Percentiles rank a stretch among this genome's conserved stretches.
Conservation (phyloP, 2,113 vertebrate genomes). For the Phalacrocorax pelagicus region DNA sequence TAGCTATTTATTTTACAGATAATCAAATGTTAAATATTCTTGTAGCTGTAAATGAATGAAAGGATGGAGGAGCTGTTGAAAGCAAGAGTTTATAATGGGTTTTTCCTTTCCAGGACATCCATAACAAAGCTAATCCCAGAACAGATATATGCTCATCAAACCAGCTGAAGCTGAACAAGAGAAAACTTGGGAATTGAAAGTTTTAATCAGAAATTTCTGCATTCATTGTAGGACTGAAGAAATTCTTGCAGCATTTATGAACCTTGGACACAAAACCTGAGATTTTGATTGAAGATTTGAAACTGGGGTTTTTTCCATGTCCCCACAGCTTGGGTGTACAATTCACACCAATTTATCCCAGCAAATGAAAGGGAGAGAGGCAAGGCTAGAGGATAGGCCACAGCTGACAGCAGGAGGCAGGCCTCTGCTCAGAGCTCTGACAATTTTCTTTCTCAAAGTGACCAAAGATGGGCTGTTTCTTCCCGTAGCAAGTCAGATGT, state of each 20-base stretch:
- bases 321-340: neutral
- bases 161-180: neutral
- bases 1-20: neutral
- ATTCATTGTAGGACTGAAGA: neutral
- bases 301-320: neutral
- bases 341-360: neutral
- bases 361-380: neutral
- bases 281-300: neutral
- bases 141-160: neutral
- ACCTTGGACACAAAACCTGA: neutral
- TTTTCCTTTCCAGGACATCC: neutral
- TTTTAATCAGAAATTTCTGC: neutral
- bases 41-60: neutral
- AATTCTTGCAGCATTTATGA: neutral
- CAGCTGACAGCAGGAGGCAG: neutral
- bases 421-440: neutral
- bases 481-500: neutral
- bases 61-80: neutral
- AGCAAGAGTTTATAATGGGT: neutral
- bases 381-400: neutral
- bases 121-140: neutral
- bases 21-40: neutral
- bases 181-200: neutral
- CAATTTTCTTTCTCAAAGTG: neutral
- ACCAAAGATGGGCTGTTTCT: neutral